Conservation (phyloP, 2,888 invertebrate species). For the Saturnia pavonia region DNA sequence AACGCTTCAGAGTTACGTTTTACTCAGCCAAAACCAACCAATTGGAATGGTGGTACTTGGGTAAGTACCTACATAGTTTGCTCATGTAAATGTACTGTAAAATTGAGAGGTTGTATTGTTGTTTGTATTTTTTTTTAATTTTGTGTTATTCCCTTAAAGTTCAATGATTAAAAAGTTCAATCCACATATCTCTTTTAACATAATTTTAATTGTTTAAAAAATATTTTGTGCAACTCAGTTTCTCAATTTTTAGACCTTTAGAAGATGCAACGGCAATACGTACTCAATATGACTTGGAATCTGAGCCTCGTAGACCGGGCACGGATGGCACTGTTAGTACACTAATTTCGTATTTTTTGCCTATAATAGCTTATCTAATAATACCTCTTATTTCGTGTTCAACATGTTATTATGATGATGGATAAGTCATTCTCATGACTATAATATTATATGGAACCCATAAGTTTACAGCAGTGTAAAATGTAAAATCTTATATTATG, state of each 20-base stretch:
- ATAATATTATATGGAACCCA: no score
- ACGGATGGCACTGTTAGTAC: conserved; percentile 62
- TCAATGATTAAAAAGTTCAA: background rate
- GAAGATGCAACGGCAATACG: conserved; percentile 57
- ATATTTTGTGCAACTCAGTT: conserved; percentile 14
- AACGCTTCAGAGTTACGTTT: conserved; percentile 47
- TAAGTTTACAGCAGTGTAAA: no score
- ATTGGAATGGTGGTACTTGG: conserved; percentile 73
- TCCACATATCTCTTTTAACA: no score
- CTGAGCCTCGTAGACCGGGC: conserved; percentile 56
- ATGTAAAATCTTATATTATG: no score
- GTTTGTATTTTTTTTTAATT: background rate
- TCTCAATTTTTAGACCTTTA: conserved; percentile 53
- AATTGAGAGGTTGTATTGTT: background rate
- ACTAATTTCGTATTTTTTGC: background rate
- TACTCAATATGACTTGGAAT: conserved; percentile 60
- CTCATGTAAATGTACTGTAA: background rate
- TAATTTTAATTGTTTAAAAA: background rate
- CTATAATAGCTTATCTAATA: no score
- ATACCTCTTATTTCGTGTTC: no score
- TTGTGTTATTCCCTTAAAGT: background rate
- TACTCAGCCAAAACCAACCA: conserved; percentile 68
- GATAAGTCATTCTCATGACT: background rate
- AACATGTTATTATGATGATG: background rate
- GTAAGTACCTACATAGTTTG: conserved; percentile 46